Conservation (phyloP, 2,888 invertebrate species). For the Tigriopus californicus region DNA sequence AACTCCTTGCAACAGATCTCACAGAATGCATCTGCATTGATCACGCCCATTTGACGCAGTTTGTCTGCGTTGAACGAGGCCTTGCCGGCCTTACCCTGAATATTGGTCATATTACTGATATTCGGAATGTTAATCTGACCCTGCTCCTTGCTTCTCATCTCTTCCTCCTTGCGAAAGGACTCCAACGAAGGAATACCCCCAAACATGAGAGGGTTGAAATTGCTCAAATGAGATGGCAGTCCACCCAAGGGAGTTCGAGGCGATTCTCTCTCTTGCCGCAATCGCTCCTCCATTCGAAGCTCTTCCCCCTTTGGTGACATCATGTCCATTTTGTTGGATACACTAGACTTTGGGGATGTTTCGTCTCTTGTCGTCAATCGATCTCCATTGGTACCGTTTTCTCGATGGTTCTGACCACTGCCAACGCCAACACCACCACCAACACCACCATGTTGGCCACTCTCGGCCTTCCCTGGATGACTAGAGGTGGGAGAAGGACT, state of each 20-base stretch:
- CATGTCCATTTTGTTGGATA: too few relatives aligned
- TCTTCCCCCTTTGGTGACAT: background rate
- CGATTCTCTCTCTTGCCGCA: background rate
- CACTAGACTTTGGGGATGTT: background rate
- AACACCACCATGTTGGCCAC: background rate
- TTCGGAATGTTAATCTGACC: background rate
- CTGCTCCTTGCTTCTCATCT: background rate
- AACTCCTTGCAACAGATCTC: constrained; percentile 54
- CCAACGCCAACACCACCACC: background rate
- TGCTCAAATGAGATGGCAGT: constrained; percentile 4
- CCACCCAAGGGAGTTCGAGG: background rate
- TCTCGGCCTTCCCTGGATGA: background rate
- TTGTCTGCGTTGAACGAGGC: constrained; percentile 44
- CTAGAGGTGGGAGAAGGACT: constrained; percentile 17
- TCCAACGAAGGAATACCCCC: constrained; percentile 5
- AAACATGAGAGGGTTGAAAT: constrained; percentile 7
- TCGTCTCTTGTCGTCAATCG: background rate
- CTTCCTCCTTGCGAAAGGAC: constrained; percentile 7
- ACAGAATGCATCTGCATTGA: constrained; percentile 35
- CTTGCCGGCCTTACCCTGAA: constrained; percentile 5
- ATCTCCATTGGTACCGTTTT: background rate
- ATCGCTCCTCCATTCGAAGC: background rate
- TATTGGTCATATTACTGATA: background rate
- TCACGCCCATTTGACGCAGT: constrained; percentile 52
- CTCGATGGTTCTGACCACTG: background rate